Base-by-base conservation (phyloP, 2,113 vertebrate species). In the Macrotus californicus region DNA sequence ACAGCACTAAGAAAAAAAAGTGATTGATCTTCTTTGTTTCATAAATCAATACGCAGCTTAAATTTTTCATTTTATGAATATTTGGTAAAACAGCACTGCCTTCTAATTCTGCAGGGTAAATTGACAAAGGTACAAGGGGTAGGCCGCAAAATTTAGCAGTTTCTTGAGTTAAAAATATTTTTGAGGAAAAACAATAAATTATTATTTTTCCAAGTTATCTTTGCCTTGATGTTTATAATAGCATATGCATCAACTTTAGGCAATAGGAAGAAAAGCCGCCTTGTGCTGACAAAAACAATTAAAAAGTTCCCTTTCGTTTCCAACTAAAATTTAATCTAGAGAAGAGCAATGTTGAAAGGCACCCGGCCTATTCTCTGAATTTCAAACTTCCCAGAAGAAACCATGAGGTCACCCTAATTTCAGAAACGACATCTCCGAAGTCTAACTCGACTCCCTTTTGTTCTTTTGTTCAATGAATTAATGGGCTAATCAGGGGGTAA, bases 11-110 rank as follows among this genome's bases (percentile, higher is more conserved):
- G 89, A 36, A 85, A 93, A 89, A 95, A 94, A 83, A 36, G 34
- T 54, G 48, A 96, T 61, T 87, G 69, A 84, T 95, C 64, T 92
- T 96, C 81, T 10, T 67, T 96, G 91, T 96, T 96, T 89, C 59
- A 86, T 94, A 96, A 90, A 86, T 85, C 39, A 94, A 91, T 66
- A 94, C 72, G 52, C 10, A 73, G 26, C 36, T 92, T 96, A 93
- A 89, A 94, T 89, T 93, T 96, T 48, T 94, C 61, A 86, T 67
- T 86, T 88, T 96, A 82, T 75, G 31, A 41, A 67, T 66, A 80
- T 80, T 96, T 94, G 89, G 16, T 24, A 87, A 94, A 89, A 90
- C 7, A 79, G 59, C 5, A 69, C n/a, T 94, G 12, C 54, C 79
- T 97, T 67, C 10, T 26, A 88, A 34, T 82, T 85, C 31, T 3